Base-by-base conservation (phyloP, 2,113 vertebrate species). In the Delphinus delphis region DNA sequence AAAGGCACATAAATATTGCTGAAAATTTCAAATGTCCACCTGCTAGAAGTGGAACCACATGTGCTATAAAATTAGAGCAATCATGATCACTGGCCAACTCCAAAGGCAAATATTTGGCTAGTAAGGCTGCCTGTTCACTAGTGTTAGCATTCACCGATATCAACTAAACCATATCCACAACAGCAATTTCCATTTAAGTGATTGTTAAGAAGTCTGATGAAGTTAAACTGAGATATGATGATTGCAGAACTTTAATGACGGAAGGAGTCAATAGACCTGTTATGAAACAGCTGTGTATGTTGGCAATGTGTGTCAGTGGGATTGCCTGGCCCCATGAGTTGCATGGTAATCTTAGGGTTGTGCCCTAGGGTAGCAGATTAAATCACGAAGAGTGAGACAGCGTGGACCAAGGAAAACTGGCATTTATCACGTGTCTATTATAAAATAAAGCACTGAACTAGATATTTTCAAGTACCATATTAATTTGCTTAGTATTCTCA, bases 81-180 rank as follows among this genome's bases (percentile, higher is more conserved):
- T 89, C 58, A 38, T 11, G 41, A 91, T 93, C 70, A 21, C 79
- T 53, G 79, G 82, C 36, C 67, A 23, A 88, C 58, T 80, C 44
- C 8, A 44, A 94, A 81, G 89, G 63, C 89, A 97, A 97, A 96
- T 97, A 97, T 93, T 97, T 97, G 96, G 62, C 58, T 50, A 95
- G 85, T 44, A 90, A 92, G 60, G 67, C 89, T 65, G 85, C 86
- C 71, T 79, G 77, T 79, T 95, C 88, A 21, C 73, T 74, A 28
- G 23, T 47, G 28, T 79, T 25, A 87, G 33, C 58, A 76, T 31
- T 94, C 92, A 84, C 14, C 33, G 62, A 74, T 86, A 96, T 53
- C 77, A 94, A 86, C 89, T 74, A 93, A 96, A 63, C 47, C 77
- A 31, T 53, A 94, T 73, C 92, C 85, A 82, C 63, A 85, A 82